Evolutionary conservation across 2,113 vertebrate species (phyloP).

Genomic region (Hemiscyllium ocellatum): DNA sequence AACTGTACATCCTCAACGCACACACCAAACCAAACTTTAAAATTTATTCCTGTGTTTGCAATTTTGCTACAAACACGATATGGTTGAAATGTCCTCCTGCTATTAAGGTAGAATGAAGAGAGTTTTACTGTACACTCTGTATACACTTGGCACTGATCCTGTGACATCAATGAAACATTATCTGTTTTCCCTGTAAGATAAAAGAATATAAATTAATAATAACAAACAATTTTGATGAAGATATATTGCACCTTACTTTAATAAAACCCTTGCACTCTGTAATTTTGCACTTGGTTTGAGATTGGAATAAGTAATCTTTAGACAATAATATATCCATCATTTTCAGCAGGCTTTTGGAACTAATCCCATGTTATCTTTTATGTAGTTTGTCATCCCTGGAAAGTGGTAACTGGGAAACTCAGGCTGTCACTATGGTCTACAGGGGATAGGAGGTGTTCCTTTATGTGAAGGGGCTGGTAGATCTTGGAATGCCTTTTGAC

Average conservation of each 20-base stretch:
- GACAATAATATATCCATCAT: neutral
- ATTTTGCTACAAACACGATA: neutral
- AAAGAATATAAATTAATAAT: neutral
- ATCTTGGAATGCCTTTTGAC: neutral
- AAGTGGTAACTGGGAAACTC: neutral
- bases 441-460: neutral
- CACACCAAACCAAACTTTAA: neutral
- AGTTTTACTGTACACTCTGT: neutral
- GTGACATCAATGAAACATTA: neutral
- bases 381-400: neutral
- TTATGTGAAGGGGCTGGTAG: neutral
- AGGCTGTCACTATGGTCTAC: neutral
- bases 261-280: neutral
- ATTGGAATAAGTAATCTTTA: neutral
- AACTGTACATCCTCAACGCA: neutral
- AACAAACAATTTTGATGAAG: neutral
- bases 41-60: neutral
- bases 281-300: neutral
- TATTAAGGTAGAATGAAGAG: neutral
- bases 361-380: neutral
- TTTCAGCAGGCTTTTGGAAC: neutral
- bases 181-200: neutral
- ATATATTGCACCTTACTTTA: neutral
- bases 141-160: neutral
- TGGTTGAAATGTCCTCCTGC: neutral